phyloP scores from a whole-genome alignment of 1,140 invertebrate species.

The Heliconius melpomene region DNA sequence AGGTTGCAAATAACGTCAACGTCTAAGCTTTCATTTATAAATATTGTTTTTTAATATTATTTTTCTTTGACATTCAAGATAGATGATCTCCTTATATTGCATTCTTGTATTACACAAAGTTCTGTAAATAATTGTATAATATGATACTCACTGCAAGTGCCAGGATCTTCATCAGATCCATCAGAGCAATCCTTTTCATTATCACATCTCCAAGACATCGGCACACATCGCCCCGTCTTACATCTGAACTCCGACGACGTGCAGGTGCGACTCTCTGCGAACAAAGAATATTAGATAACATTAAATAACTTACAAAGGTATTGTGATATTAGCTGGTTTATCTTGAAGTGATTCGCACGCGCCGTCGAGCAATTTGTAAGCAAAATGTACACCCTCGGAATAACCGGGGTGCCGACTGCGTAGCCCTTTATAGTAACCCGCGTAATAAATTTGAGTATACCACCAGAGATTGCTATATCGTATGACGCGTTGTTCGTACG shows the following conservation, averaged over 20 bases:
- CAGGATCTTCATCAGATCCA: slow-evolving; percentile 86
- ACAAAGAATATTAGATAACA: slow-evolving; percentile 12
- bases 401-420: slow-evolving; percentile 47
- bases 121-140: neutral
- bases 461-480: slow-evolving; percentile 56
- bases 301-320: slow-evolving; percentile 7
- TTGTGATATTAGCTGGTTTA: slow-evolving; percentile 34
- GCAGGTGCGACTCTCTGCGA: slow-evolving; percentile 84
- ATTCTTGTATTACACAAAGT: no score
- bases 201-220: slow-evolving; percentile 88
- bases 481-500: slow-evolving; percentile 43
- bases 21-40: neutral
- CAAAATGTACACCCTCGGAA: slow-evolving; percentile 65
- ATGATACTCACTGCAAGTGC: slow-evolving; percentile 85
- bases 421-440: slow-evolving; percentile 54
- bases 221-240: slow-evolving; percentile 89
- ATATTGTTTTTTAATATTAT: neutral
- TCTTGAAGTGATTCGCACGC: slow-evolving; percentile 54
- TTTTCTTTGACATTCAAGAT: no score
- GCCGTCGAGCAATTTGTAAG: slow-evolving; percentile 68
- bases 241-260: slow-evolving; percentile 86
- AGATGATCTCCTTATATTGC: no score
- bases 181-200: slow-evolving; percentile 89
- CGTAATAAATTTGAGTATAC: slow-evolving; percentile 61
- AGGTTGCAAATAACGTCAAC: neutral